Percentiles rank a stretch among this genome's conserved stretches.
These are phyloP conservation scores for Perca flavescens DNA, from an alignment of 2,113 vertebrate genomes.

Conservation along the genomic window DNA sequence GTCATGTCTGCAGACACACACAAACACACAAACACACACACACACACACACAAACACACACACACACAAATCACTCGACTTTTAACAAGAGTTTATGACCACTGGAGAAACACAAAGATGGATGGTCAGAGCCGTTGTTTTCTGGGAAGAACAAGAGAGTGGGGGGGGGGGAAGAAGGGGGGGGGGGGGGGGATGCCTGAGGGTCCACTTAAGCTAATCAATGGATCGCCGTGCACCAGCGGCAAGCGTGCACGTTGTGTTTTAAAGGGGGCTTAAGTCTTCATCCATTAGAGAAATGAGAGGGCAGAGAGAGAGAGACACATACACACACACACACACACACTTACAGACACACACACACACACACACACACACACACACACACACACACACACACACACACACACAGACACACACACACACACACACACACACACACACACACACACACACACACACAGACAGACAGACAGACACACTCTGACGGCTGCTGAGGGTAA, in stretches of 20 bases:
- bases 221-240: conserved; percentile 36
- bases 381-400: too few relatives aligned
- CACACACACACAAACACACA: background rate
- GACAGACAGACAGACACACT: too few relatives aligned
- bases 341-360: background rate
- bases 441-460: too few relatives aligned
- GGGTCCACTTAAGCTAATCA: conserved; percentile 75
- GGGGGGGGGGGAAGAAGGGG: background rate
- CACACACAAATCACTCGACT: conserved; percentile 6
- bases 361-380: too few relatives aligned
- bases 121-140: conserved; percentile 23
- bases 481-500: conserved; percentile 2
- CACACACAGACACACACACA: background rate
- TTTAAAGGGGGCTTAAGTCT: conserved; percentile 60
- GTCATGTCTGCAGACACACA: too few relatives aligned
- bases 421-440: background rate
- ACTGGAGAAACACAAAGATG: background rate
- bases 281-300: conserved; percentile 72
- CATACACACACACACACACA: background rate
- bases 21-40: too few relatives aligned
- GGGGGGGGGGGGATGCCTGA: conserved; percentile 25
- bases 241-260: conserved; percentile 38
- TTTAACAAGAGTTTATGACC: conserved; percentile 39
- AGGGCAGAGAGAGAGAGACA: conserved; percentile 24
- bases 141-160: conserved; percentile 9